A percentile compares a stretch with the other conserved stretches of the same genome.
These are phyloP conservation scores for Scaptomyza caliginosa DNA, from an alignment of 2,888 invertebrate genomes.

Conservation along the genomic window DNA sequence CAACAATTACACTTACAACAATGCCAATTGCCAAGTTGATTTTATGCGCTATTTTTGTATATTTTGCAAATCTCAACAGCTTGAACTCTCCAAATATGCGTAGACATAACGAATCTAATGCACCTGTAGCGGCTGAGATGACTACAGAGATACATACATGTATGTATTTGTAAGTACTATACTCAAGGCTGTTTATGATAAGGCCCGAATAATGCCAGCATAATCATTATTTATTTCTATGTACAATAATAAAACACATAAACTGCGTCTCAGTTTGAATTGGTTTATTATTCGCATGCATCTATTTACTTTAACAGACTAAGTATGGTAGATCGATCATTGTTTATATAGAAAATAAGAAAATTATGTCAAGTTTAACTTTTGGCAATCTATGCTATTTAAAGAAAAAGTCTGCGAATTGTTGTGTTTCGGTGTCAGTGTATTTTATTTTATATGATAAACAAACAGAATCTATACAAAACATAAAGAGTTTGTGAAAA, in stretches of 20 bases:
- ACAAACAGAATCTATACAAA: too few relatives aligned
- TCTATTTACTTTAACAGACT: too few relatives aligned
- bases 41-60: slow-evolving; percentile 1
- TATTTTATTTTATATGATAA: too few relatives aligned
- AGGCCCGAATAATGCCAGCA: background rate
- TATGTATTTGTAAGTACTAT: background rate
- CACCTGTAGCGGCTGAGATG: background rate
- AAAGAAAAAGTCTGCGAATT: background rate
- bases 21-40: slow-evolving; percentile 23
- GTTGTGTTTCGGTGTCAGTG: background rate
- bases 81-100: slow-evolving; percentile 11
- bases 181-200: background rate
- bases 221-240: background rate
- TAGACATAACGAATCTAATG: background rate
- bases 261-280: slow-evolving; percentile 1
- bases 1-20: slow-evolving; percentile 1
- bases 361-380: background rate
- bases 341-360: background rate
- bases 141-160: background rate
- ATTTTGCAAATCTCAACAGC: slow-evolving; percentile 2
- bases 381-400: background rate
- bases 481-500: too few relatives aligned
- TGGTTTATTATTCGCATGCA: background rate
- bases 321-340: too few relatives aligned
- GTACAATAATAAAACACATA: background rate